Evolutionary conservation across 64 coral and sea anemone species (phyloP).

Genomic region (Stylophora pistillata): DNA sequence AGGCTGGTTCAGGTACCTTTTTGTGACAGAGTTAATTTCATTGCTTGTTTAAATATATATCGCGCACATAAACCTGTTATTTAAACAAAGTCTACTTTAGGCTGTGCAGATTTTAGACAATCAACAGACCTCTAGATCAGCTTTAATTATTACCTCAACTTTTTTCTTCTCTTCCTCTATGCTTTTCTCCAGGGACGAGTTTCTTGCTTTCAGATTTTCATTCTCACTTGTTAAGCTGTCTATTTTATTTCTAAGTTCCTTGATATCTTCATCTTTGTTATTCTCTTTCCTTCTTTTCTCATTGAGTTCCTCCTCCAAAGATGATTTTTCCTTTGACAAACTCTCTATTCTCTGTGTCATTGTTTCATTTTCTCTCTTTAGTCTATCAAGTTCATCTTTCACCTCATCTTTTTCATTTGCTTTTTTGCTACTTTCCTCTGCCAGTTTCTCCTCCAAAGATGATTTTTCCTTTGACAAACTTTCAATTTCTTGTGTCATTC

Average conservation of each 20-base stretch:
- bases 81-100: no score
- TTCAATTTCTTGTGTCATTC: neutral
- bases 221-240: neutral
- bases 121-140: no score
- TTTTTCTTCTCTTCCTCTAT: slow-evolving; percentile 2
- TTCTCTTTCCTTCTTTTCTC: neutral
- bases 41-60: no score
- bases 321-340: slow-evolving; percentile 2
- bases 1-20: no score
- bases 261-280: no score
- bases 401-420: no score
- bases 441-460: slow-evolving; percentile 9
- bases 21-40: no score
- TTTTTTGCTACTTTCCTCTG: neutral
- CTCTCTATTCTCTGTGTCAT: slow-evolving; percentile 7
- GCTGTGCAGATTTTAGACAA: no score
- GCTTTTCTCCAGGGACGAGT: neutral
- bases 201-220: neutral
- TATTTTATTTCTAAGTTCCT: neutral
- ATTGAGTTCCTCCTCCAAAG: slow-evolving; percentile 4
- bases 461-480: slow-evolving; percentile 12
- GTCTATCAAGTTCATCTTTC: neutral
- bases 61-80: no score
- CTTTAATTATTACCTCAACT: neutral
- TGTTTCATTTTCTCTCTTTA: neutral